phyloP scores from a whole-genome alignment of 2,888 invertebrate genomes.

The Pharmacophagus antenor region DNA sequence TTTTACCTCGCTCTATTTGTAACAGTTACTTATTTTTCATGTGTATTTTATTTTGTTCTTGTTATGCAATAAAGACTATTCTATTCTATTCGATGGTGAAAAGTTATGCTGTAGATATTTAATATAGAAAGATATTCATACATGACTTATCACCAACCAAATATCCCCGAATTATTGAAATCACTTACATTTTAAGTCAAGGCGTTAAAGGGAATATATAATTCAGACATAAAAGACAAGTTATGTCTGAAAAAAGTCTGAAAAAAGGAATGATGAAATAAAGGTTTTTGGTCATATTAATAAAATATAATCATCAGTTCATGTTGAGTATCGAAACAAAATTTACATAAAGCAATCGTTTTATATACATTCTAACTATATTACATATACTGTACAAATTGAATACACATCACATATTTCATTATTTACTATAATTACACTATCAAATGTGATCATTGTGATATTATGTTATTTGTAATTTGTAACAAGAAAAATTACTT shows the following conservation, averaged over 20 bases:
- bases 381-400: conserved; percentile 24
- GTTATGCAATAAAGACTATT: no score
- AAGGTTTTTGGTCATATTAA: conserved; percentile 55
- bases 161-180: no score
- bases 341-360: conserved; percentile 54
- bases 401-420: conserved; percentile 34
- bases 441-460: neutral
- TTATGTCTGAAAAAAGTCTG: neutral
- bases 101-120: no score
- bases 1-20: no score
- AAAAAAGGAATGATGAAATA: conserved; percentile 24
- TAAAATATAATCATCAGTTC: conserved; percentile 79
- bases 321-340: conserved; percentile 78
- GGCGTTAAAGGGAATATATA: no score
- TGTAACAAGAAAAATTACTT: neutral
- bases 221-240: no score
- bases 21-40: no score
- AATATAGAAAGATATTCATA: no score
- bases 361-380: conserved; percentile 48
- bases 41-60: no score
- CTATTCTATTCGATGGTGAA: no score
- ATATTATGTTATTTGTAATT: neutral
- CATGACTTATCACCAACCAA: no score
- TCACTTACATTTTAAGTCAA: no score
- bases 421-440: neutral